These are phyloP conservation scores for Pasiphila rectangulata DNA, from an alignment of 2,888 invertebrate genomes.

Conservation along the genomic window DNA sequence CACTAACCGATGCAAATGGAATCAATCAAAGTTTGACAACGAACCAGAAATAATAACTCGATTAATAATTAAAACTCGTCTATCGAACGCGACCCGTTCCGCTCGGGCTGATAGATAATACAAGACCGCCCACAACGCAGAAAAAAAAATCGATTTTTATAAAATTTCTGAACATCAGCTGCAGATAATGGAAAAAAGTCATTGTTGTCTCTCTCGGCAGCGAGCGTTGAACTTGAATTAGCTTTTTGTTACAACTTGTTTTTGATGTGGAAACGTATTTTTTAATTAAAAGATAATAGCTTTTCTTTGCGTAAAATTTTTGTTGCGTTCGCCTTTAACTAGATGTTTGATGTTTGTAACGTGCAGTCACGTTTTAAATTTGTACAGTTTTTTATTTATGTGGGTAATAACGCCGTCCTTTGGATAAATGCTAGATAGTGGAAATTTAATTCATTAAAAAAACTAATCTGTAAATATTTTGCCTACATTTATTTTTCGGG, in stretches of 20 bases:
- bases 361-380: no score
- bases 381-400: no score
- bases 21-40: slow-evolving; percentile 8
- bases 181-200: slow-evolving; percentile 56
- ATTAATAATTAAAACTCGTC: slow-evolving; percentile 20
- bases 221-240: slow-evolving; percentile 33
- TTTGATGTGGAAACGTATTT: slow-evolving; percentile 23
- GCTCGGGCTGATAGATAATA: slow-evolving; percentile 23
- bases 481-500: no score
- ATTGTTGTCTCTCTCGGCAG: slow-evolving; percentile 38
- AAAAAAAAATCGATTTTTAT: slow-evolving; percentile 44
- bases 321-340: slow-evolving; percentile 5
- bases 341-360: neutral
- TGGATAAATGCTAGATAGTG: no score
- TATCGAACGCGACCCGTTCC: slow-evolving; percentile 25
- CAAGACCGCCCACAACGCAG: slow-evolving; percentile 28
- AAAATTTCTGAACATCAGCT: slow-evolving; percentile 49
- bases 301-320: slow-evolving; percentile 17
- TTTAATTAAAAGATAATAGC: slow-evolving; percentile 23
- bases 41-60: slow-evolving; percentile 8
- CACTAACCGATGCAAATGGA: neutral
- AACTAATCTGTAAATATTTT: no score
- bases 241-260: slow-evolving; percentile 30
- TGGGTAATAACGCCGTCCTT: no score
- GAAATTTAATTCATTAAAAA: no score